Base-by-base conservation (phyloP, 1,140 invertebrate species). In the Cydia strobilella region DNA sequence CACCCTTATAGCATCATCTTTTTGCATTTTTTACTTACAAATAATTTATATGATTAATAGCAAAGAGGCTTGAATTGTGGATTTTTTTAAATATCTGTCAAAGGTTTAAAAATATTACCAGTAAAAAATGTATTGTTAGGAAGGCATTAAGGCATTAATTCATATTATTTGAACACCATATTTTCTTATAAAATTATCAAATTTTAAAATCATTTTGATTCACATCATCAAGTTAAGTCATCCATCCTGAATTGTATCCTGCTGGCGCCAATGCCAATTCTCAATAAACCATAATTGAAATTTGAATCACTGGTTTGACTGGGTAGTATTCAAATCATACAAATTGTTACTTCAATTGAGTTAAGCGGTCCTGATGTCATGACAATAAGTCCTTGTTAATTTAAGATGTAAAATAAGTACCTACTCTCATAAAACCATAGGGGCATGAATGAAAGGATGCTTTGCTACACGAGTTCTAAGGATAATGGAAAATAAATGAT, bases 301-400 rank as follows among this genome's bases (percentile, higher is more conserved):
- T 51, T 51, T 59, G 20, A 59, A 59, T 59, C 54, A 23, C 54
- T 10, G 10, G 54, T 59, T 59, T 59, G 54, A 59, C 54, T 59
- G 2, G n/a, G 20, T 10, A 20, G n/a, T 59, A 59, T 59, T 59
- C 20, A 23, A 59, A 59, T 59, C 54, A 59, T 59, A 59, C 20
- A 20, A 23, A 59, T 59, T 10, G 20, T 23, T 23, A 59, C 18
- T 23, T 59, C 54, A 59, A 59, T 59, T 59, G 54, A 59, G 54
- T 59, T 59, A 59, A 59, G 23, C 12, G 54, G 9, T 23, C 54
- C 54, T 59, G 54, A 59, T 59, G 54, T 59, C 54, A 59, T 59
- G 18, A 23, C 54, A 59, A 59, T 59, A 59, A 59, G 9, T 59
- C 20, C 9, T 59, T 59, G 54, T 59, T 20, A 59, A 23, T 59